Base-by-base conservation (phyloP, 2,888 invertebrate genomes). In the Mythimna vitellina region DNA sequence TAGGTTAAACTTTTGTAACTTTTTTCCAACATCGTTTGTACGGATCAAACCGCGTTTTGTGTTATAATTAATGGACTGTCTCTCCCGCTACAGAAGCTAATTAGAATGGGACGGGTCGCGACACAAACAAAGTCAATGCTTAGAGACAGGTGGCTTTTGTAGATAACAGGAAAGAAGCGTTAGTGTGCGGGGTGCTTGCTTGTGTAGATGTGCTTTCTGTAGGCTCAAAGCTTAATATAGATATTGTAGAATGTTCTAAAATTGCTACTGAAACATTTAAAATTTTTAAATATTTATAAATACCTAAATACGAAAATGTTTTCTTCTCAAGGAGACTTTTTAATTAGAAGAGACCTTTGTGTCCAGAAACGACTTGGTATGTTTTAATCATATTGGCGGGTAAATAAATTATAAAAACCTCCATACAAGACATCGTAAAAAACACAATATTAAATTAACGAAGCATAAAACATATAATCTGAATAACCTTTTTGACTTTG, bases 61-160 rank as follows among this genome's bases (percentile, higher is more conserved):
- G 89, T 91, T 92, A 91, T 93, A 93, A 93, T 93, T 92, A 94
- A 93, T 93, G 93, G 90, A 90, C 89, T 90, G 92, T 92, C 90
- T 88, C 89, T 89, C 89, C 91, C 91, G 90, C 91, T 91, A 91
- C 88, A 87, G 87, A 82, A 88, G 88, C 91, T 93, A 94, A 94
- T 94, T 94, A 93, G 92, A 91, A 90, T 91, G 73, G 81, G 78
- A 70, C 65, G 81, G 70, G 66, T 85, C 86, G 85, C 81, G 87
- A 88, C 89, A 87, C 89, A 89, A 91, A 93, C 92, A 91, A 92
- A 93, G 90, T 92, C 85, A 84, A 88, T 88, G 85, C 79, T 85
- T 82, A 85, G 90, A 90, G 91, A 92, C 94, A 94, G 94, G 94
- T 85, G 86, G 85, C 82, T 82, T 76, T 70, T 12, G 72, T 70